Evolutionary conservation across 2,113 vertebrate genomes (phyloP).

Genomic region (Mesocricetus auratus): DNA sequence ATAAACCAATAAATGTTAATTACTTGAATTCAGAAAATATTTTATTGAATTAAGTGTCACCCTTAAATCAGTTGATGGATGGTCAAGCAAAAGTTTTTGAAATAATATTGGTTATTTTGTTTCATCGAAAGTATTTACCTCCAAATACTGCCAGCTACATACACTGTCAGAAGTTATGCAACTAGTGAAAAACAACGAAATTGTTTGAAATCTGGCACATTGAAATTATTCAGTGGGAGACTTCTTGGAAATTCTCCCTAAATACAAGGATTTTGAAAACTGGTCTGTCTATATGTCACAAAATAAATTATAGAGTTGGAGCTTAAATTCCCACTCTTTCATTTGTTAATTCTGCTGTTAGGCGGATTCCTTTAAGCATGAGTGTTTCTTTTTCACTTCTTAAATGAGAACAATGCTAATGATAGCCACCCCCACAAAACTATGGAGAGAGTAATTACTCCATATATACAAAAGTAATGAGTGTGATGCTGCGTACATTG

Average conservation of each 20-base stretch:
- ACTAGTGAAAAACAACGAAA: constrained; percentile 31
- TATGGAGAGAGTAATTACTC: constrained; percentile 5
- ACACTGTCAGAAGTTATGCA: not conserved
- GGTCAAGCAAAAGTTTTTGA: constrained; percentile 21
- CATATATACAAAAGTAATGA: not conserved
- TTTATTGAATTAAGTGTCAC: constrained; percentile 31
- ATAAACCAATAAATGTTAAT: not conserved
- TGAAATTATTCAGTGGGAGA: constrained; percentile 30
- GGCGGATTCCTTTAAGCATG: constrained; percentile 36
- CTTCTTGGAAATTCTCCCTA: not conserved
- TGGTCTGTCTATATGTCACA: not conserved
- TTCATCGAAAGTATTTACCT: not conserved
- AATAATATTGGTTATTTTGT: constrained; percentile 33
- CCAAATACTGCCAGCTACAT: not conserved
- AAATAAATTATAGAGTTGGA: not conserved
- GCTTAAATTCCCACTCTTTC: constrained; percentile 25
- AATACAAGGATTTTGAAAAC: constrained; percentile 6
- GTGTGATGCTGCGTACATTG: not conserved
- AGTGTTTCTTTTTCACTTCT: constrained; percentile 35
- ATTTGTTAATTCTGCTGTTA: constrained; percentile 23
- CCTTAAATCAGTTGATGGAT: not conserved
- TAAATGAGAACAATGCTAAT: constrained; percentile 24
- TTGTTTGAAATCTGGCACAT: not conserved
- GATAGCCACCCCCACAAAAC: not conserved
- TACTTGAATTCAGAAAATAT: constrained; percentile 41